Base-by-base conservation (phyloP, 2,113 vertebrate genomes). In the Dromaius novaehollandiae region DNA sequence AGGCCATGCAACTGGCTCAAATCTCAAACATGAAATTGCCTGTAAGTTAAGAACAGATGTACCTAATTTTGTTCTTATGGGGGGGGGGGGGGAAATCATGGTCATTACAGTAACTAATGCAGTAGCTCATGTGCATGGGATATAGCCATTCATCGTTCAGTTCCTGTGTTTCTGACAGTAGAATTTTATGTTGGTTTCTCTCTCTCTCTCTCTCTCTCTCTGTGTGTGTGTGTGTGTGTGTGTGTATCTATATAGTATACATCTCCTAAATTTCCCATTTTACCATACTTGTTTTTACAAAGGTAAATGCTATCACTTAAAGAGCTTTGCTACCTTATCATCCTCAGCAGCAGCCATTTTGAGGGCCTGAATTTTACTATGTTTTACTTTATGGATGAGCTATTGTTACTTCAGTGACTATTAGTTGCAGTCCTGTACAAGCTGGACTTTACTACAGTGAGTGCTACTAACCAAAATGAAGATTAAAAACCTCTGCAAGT, bases 11-110 rank as follows among this genome's bases (percentile, higher is more conserved):
- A 96, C 88, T 78, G 90, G 92, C 68, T 97, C 88, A 83, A 94
- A 83, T 94, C 95, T 94, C 90, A 70, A 77, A 79, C 66, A 88
- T 94, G 90, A 88, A 94, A 91, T 78, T 93, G 85, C 95, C 38
- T 66, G 79, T 66, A 96, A 96, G 95, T 96, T 95, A 96, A 94
- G 92, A 96, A 95, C 95, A 97, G 89, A 93, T 97, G 96, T 91
- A 83, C 51, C 55, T 94, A 93, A 96, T 95, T 96, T 93, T 86
- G 50, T 81, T 95, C 95, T 96, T 91, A 83, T 60, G 60, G 60
- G 36, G 42, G 65, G 15, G 80, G 60, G 60, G 36, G 42, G 65
- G 15, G 80, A 94, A 93, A 55, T 81, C 68, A 28, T 24, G 68
- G 58, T 85, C 36, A 66, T 83, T 96, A 63, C 30, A 36, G 85